Percentiles rank a stretch among this genome's conserved stretches.
These are phyloP conservation scores for Rhinichthys osculus DNA, from an alignment of 2,797 vertebrate species.

Conservation along the genomic window DNA sequence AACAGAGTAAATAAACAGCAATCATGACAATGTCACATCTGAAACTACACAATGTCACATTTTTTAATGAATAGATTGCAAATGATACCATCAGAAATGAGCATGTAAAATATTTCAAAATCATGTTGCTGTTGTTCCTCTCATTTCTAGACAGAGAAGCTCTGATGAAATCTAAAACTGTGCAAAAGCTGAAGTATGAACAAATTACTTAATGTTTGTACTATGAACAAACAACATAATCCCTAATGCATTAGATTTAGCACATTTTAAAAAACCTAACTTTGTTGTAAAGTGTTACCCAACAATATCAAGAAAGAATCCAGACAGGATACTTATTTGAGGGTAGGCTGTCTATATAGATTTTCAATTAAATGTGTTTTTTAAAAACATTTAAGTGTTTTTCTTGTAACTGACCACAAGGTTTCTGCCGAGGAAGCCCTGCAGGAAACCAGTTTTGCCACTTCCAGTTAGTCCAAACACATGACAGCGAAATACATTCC, in stretches of 20 bases:
- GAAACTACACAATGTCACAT: neutral
- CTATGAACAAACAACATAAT: neutral
- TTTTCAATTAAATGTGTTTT: neutral
- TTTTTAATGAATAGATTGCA: neutral
- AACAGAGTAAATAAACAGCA: slow-evolving; percentile 5
- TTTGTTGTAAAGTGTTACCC: neutral
- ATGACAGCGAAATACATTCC: slow-evolving; percentile 94
- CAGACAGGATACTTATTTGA: neutral
- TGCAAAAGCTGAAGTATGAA: neutral
- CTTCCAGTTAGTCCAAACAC: slow-evolving; percentile 89
- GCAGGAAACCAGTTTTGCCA: slow-evolving; percentile 93
- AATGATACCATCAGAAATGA: neutral
- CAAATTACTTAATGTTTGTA: neutral
- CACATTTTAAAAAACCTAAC: neutral
- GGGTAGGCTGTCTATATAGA: neutral
- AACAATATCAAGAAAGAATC: neutral
- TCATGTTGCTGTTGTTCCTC: neutral
- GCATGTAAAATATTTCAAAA: slow-evolving; percentile 2
- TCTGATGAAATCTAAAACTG: slow-evolving; percentile 13
- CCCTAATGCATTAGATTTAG: neutral
- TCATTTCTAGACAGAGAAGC: neutral
- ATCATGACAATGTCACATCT: neutral
- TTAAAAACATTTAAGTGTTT: too few species aligned
- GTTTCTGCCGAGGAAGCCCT: slow-evolving; percentile 91
- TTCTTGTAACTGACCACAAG: slow-evolving; percentile 78